Percentiles rank a stretch among this genome's conserved stretches.
phyloP scores from a whole-genome alignment of 1,140 invertebrate genomes.

The Campoletis sonorensis region DNA sequence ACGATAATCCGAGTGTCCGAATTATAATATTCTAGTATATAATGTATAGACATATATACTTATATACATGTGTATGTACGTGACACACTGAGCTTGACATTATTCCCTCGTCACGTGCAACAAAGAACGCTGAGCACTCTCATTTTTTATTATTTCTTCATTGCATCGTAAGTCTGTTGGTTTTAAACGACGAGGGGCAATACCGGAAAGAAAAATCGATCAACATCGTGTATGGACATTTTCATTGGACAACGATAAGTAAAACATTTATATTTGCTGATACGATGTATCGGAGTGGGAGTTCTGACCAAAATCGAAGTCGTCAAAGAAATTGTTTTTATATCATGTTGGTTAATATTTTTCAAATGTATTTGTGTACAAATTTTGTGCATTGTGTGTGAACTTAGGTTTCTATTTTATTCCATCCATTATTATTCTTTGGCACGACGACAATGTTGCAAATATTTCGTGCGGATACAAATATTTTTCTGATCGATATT shows the following conservation, averaged over 20 bases:
- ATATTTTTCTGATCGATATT: too few relatives aligned
- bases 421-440: too few relatives aligned
- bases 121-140: background rate
- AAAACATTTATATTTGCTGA: background rate
- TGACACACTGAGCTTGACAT: background rate
- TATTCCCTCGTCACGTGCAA: constrained; percentile 10
- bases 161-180: background rate
- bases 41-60: background rate
- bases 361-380: too few relatives aligned
- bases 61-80: background rate
- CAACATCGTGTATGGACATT: constrained; percentile 9
- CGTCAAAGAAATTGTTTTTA: background rate
- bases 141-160: background rate
- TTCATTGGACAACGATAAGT: background rate
- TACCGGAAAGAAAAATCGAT: background rate
- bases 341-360: background rate
- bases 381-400: too few relatives aligned
- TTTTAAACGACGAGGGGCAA: background rate
- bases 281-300: background rate
- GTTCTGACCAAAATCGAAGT: background rate
- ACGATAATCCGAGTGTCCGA: background rate
- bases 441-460: too few relatives aligned
- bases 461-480: too few relatives aligned
- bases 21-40: background rate
- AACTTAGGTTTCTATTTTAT: too few relatives aligned